Base-by-base conservation (phyloP, 2,797 vertebrate species). In the Acestrorhynchus altus region DNA sequence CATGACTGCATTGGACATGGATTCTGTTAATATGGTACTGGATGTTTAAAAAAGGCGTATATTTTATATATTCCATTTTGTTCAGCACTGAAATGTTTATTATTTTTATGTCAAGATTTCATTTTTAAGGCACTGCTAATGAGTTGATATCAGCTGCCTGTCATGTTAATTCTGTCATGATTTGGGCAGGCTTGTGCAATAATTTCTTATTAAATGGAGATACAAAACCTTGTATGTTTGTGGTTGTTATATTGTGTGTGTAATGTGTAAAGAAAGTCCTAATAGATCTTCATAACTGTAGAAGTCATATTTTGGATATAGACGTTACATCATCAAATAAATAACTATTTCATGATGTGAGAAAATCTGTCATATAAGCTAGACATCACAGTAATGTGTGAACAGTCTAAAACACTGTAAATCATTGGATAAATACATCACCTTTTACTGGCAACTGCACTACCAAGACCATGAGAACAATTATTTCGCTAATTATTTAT, bases 181-280 rank as follows among this genome's bases (percentile, higher is more conserved):
- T 67, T 47, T 67, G 42, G 31, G 39, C 28, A 68, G 65, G 22
- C 54, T 59, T 71, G 76, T 77, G 67, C 66, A 77, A 63, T 71
- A 77, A 63, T 61, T 66, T 57, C 4, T 47, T 68, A 31, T 28
- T 68, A 68, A 68, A 49, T n/a, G 16, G 51, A 46, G 12, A 46
- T 46, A 66, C 12, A 64, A 46, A 28, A 0, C 10, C 15, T 28
- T 31, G 31, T 15, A n/a, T 22, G 26, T 40, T 22, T 63, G 6
- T 40, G 9, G 0, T 12, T 13, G 12, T 13, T 54, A 7, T 22
- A 10, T 54, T n/a, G n/a, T n/a, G n/a, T n/a, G n/a, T n/a, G n/a
- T n/a, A n/a, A n/a, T n/a, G n/a, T n/a, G n/a, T n/a, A n/a, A n/a
- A n/a, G n/a, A n/a, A n/a, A n/a, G n/a, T n/a, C n/a, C n/a, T n/a